phyloP scores from a whole-genome alignment of 1,140 invertebrate genomes.

The Heliconius hermathena region DNA sequence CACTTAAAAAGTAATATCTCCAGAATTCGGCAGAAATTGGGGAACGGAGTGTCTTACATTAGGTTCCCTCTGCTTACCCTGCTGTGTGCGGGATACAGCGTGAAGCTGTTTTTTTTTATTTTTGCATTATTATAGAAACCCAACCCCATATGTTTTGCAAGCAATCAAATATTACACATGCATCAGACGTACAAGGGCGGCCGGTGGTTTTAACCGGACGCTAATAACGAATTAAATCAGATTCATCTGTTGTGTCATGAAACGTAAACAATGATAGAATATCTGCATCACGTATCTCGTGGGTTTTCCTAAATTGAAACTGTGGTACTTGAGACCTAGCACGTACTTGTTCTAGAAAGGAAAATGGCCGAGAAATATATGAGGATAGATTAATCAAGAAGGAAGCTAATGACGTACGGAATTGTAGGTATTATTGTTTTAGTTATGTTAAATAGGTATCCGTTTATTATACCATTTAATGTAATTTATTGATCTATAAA shows the following conservation, averaged over 20 bases:
- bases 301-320: not conserved
- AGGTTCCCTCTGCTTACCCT: too few relatives aligned
- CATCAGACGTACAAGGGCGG: not conserved
- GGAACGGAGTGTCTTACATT: too few relatives aligned
- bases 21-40: too few relatives aligned
- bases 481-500: too few relatives aligned
- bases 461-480: too few relatives aligned
- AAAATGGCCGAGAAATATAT: not conserved
- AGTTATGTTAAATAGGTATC: too few relatives aligned
- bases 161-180: not conserved
- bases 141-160: not conserved
- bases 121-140: too few relatives aligned
- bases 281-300: not conserved
- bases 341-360: not conserved
- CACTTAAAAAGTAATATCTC: too few relatives aligned
- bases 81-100: too few relatives aligned
- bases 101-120: too few relatives aligned
- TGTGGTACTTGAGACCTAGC: not conserved
- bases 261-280: constrained; percentile 2
- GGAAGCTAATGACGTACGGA: not conserved
- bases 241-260: constrained; percentile 2
- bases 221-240: not conserved
- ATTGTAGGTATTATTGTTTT: not conserved
- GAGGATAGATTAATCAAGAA: not conserved
- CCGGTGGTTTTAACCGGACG: not conserved